Evolutionary conservation across 2,113 vertebrate species (phyloP).

Genomic region (Nicator chloris): DNA sequence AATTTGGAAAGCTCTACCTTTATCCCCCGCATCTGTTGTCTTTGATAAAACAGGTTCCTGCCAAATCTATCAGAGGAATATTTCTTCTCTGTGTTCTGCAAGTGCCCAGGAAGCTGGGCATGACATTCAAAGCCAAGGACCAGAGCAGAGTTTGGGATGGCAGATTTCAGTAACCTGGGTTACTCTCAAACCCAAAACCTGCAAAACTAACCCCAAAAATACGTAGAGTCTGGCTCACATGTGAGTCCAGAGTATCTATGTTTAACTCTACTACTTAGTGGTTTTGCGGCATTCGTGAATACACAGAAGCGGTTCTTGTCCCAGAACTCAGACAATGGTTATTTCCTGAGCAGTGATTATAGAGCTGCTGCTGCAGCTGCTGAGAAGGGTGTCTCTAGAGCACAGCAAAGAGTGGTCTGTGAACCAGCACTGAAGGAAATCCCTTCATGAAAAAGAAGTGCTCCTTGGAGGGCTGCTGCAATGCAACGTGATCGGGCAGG

Average conservation of each 20-base stretch:
- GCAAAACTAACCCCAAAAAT: neutral
- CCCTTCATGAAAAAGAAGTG: neutral
- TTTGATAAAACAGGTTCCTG: neutral
- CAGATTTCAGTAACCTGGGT: neutral
- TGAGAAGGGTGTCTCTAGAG: neutral
- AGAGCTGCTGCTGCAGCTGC: neutral
- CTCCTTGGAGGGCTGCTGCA: neutral
- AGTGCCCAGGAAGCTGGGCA: neutral
- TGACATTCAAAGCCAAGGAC: neutral
- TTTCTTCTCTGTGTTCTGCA: neutral
- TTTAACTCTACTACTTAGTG: neutral
- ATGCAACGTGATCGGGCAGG: fast-evolving
- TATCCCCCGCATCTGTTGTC: neutral
- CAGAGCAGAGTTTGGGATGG: neutral
- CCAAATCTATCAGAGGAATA: neutral
- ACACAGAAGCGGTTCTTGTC: neutral
- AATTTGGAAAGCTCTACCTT: neutral
- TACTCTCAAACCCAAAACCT: neutral
- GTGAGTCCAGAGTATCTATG: neutral
- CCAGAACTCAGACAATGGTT: neutral
- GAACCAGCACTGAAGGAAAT: neutral
- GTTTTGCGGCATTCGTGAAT: neutral
- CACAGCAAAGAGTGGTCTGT: neutral
- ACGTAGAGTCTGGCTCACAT: neutral
- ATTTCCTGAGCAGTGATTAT: neutral